These are phyloP conservation scores for Colistium nudipinnis DNA, from an alignment of 2,113 vertebrate genomes.

Conservation along the genomic window DNA sequence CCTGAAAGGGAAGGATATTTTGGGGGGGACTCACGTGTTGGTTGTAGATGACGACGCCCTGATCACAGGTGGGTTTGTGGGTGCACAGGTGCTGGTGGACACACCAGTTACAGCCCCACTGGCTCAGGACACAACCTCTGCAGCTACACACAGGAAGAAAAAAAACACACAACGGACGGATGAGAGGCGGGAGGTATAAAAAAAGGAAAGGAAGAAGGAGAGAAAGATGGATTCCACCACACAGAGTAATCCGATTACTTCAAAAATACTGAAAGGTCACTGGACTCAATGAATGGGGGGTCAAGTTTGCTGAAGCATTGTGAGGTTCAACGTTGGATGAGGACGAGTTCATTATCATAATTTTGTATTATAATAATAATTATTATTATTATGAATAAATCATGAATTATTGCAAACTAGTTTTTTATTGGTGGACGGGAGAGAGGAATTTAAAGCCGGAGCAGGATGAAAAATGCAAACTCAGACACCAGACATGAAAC, in stretches of 20 bases:
- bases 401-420: no score
- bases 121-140: constrained; percentile 91
- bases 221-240: neutral
- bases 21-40: constrained; percentile 83
- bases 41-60: constrained; percentile 91
- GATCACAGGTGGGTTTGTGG: constrained; percentile 89
- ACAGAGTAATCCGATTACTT: constrained; percentile 23
- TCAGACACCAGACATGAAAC: no score
- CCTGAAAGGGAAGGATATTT: no score
- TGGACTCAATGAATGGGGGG: constrained; percentile 25
- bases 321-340: no score
- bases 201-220: neutral
- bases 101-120: constrained; percentile 97
- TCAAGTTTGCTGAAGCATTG: neutral
- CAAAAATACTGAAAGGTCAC: constrained; percentile 36
- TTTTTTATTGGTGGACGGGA: no score
- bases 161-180: neutral
- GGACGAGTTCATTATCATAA: no score
- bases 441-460: no score
- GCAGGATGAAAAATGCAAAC: no score
- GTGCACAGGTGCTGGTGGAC: constrained; percentile 93
- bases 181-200: neutral
- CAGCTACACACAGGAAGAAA: constrained; percentile 81
- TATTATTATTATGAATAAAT: no score
- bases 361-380: no score